Base-by-base conservation (phyloP, 1,140 invertebrate genomes). In the Latrodectus geometricus region DNA sequence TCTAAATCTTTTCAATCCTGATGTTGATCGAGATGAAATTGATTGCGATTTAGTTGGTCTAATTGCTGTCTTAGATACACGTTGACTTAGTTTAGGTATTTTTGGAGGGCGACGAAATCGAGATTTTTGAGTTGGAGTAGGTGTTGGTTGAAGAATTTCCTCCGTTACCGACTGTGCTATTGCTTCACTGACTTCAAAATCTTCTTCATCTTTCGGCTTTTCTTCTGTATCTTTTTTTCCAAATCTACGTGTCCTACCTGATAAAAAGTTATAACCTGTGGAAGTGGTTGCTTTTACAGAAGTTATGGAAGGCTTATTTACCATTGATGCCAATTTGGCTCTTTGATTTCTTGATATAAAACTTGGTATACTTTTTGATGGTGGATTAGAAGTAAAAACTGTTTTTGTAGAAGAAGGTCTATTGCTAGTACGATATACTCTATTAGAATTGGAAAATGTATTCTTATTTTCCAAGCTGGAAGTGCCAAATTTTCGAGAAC, bases 141-240 rank as follows among this genome's bases (percentile, higher is more conserved):
- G 20, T 9, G 76, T 61, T 20, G 75, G 15, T 14, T n/a, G 15
- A 52, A 66, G 21, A 5, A 52, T 80, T 52, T 87, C 52, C 17
- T 87, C 76, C 9, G 85, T 87, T 7, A 87, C 69, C 21, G 69
- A 80, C 23, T 87, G 21, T 8, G 52, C 35, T 23, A 87, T 35
- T n/a, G 85, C 85, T 66, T 87, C 85, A 68, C 85, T 87, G 17
- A 70, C 85, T 72, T 87, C 85, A 87, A 87, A 79, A 14, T 87
- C 85, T 14, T 83, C 85, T 20, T 69, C 78, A 20, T n/a, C n/a
- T 66, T 87, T 87, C 14, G 15, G 11, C 12, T 56, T 50, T 21
- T 66, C 69, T 54, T 79, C 76, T 11, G 49, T 15, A 5, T 11
- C 1, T n/a, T 61, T 75, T 35, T 79, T 87, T 4, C 85, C 85